Evolutionary conservation across 2,797 vertebrate species (phyloP), one percentile per base, ranked within the genome.

Genomic region (Pseudotriccus pelzelni): DNA sequence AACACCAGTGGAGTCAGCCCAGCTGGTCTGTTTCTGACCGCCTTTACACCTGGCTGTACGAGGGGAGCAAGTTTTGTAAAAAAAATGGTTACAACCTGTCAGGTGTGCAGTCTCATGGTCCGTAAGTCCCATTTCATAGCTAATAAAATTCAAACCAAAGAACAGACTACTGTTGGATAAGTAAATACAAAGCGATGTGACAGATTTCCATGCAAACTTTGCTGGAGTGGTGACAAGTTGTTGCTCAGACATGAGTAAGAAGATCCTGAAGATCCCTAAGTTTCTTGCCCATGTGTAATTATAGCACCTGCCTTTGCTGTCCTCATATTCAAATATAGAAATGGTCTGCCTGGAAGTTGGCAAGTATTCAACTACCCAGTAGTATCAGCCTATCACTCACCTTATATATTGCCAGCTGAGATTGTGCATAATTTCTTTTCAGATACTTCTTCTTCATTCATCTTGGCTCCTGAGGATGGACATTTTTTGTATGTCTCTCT

Each of bases 181-280:
- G 22, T 77, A 59, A 81, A 59, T 27, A 60, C 0, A 1, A 52
- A 90, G 37, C 32, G 0, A 1, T 41, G 14, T 1, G 2, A 14
- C 4, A 12, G 27, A 64, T 64, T 84, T 56, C 41, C 22, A 8
- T 18, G 13, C n/a, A 84, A 56, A 63, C 28, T 73, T 59, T 46
- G 30, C 78, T 60, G 69, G n/a, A 60, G 43, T 0, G 0, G 50
- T 27, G 49, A 46, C 36, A 50, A 55, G 9, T 23, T 62, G 21
- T 73, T 3, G 0, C n/a, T 72, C 49, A 50, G 63, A 62, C 36
- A 11, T 2, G 16, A 66, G 17, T 19, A 49, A 18, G 15, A 80
- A 63, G 17, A 59, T 49, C 28, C 32, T 2, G 1, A 43, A 43
- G 55, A 46, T 72, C 46, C 13, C 20, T 30, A 43, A 20, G 12